These are phyloP conservation scores for Wasmannia auropunctata DNA, from an alignment of 1,140 invertebrate species.

Conservation along the genomic window DNA sequence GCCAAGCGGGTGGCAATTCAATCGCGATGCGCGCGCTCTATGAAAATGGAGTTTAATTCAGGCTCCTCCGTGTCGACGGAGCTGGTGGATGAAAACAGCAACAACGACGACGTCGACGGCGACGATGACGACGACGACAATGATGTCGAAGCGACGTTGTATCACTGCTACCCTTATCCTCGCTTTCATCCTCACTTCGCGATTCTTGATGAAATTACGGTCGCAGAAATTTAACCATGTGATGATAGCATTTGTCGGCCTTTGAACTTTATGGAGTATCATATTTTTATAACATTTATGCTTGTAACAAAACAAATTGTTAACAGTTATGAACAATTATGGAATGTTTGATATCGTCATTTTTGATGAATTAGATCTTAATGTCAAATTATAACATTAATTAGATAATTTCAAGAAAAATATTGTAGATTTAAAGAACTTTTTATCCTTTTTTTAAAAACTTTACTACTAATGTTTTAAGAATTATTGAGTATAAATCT, in stretches of 20 bases:
- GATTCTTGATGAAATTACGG: not conserved
- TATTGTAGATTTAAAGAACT: not conserved
- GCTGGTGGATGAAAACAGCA: slow-evolving; percentile 42
- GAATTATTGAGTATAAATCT: not conserved
- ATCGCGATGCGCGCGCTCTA: slow-evolving; percentile 65
- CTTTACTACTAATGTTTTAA: not conserved
- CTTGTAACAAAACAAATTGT: not conserved
- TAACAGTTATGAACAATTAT: not conserved
- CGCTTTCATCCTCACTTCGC: not conserved
- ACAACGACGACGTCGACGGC: slow-evolving; percentile 19
- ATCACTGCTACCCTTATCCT: slow-evolving; percentile 6
- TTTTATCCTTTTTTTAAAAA: not conserved
- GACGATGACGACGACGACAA: slow-evolving; percentile 4
- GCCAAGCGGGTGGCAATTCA: slow-evolving; percentile 71
- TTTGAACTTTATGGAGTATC: not conserved
- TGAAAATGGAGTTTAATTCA: slow-evolving; percentile 74
- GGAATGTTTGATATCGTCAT: not conserved
- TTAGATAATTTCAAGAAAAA: not conserved
- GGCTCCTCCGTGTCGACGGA: slow-evolving; percentile 41
- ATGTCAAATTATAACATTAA: not conserved
- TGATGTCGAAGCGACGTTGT: slow-evolving; percentile 19
- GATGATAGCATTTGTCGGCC: not conserved
- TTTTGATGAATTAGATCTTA: not conserved
- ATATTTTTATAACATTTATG: not conserved
- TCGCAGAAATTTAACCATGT: slow-evolving; percentile 7